These are phyloP conservation scores for Sminthurinus signatus DNA, from an alignment of 1,140 invertebrate species.

Conservation along the genomic window DNA sequence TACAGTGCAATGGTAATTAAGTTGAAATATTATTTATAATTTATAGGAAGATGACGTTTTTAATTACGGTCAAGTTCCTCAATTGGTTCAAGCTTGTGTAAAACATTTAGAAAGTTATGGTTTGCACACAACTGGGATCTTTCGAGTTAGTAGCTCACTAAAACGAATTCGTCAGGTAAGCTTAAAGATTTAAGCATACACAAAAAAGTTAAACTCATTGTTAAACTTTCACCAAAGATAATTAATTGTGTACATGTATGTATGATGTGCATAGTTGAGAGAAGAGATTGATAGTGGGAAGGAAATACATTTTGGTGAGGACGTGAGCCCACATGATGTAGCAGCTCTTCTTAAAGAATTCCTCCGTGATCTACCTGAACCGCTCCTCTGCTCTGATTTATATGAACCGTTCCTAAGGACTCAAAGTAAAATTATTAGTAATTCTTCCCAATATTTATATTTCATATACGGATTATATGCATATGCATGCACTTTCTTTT, in stretches of 20 bases:
- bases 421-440: constrained; percentile 64
- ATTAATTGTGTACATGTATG: too few relatives aligned
- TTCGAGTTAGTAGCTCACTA: constrained; percentile 82
- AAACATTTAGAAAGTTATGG: constrained; percentile 71
- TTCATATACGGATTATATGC: too few relatives aligned
- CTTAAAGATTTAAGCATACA: too few relatives aligned
- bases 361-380: constrained; percentile 85
- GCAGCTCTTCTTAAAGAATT: constrained; percentile 89
- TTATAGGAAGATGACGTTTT: neutral
- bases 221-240: too few relatives aligned
- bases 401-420: constrained; percentile 84
- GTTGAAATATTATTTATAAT: neutral
- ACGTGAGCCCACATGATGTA: constrained; percentile 85
- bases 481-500: too few relatives aligned
- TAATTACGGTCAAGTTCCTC: constrained; percentile 49
- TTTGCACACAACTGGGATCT: constrained; percentile 75
- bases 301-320: constrained; percentile 65
- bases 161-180: constrained; percentile 81
- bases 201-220: too few relatives aligned
- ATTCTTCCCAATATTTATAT: too few relatives aligned
- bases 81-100: constrained; percentile 68
- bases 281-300: constrained; percentile 83
- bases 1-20: too few relatives aligned
- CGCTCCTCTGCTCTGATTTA: constrained; percentile 77
- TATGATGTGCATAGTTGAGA: constrained; percentile 72